Evolutionary conservation across 1,140 invertebrate genomes (phyloP).

Genomic region (Eufriesea mexicana): DNA sequence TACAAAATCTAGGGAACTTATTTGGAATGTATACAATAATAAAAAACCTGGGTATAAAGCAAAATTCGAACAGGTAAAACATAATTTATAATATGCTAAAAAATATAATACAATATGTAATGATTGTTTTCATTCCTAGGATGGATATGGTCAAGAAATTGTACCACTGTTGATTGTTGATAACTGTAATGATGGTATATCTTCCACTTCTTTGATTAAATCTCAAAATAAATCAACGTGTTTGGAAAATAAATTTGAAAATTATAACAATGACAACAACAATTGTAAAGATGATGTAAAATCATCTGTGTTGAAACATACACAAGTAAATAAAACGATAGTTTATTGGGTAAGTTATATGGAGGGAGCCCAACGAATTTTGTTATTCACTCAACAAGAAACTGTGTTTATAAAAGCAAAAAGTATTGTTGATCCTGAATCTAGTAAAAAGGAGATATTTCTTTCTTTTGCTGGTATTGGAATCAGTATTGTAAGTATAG

Average conservation of each 20-base stretch:
- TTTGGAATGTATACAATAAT: conserved; percentile 93
- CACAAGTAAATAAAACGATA: conserved; percentile 84
- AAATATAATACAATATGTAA: background rate
- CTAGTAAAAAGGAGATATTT: conserved; percentile 87
- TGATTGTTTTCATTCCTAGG: conserved; percentile 75
- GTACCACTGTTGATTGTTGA: conserved; percentile 87
- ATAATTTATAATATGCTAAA: background rate
- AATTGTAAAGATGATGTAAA: conserved; percentile 66
- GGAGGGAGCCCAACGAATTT: conserved; percentile 88
- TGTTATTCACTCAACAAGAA: conserved; percentile 92
- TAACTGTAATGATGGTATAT: conserved; percentile 54
- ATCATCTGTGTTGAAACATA: conserved; percentile 70
- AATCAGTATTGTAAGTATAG: conserved; percentile 83
- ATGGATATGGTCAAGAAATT: conserved; percentile 86
- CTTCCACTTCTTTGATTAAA: conserved; percentile 3
- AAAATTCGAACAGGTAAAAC: conserved; percentile 86
- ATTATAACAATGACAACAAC: conserved; percentile 70
- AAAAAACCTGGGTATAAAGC: conserved; percentile 88
- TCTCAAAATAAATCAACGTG: conserved; percentile 55
- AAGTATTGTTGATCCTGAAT: conserved; percentile 88
- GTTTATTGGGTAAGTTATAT: conserved; percentile 93
- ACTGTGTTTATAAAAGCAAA: conserved; percentile 87
- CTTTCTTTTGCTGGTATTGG: conserved; percentile 88
- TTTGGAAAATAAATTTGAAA: conserved; percentile 54
- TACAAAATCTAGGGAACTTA: conserved; percentile 86